These are phyloP conservation scores for Smittia aterrima DNA, from an alignment of 2,888 invertebrate species.

Conservation along the genomic window DNA sequence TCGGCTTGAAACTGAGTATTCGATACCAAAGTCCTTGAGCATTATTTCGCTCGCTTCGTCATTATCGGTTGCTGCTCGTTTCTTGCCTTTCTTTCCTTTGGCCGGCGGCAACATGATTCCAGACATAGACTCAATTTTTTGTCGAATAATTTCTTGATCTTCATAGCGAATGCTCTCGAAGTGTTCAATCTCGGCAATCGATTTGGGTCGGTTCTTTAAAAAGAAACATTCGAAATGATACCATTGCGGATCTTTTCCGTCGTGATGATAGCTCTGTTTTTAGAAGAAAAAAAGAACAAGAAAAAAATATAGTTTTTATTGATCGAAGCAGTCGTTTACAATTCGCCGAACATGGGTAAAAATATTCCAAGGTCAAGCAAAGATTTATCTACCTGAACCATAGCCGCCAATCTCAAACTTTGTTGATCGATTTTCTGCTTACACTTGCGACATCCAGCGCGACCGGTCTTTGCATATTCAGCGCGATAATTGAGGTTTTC, in stretches of 20 bases:
- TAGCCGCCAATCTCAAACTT: slow-evolving; percentile 72
- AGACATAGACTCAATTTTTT: slow-evolving; percentile 61
- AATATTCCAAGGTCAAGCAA: too few relatives aligned
- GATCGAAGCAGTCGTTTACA: too few relatives aligned
- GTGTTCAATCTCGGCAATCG: slow-evolving; percentile 74
- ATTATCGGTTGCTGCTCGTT: slow-evolving; percentile 50
- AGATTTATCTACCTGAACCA: slow-evolving; percentile 74
- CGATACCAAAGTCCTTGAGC: slow-evolving; percentile 69
- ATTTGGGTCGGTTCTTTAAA: slow-evolving; percentile 69
- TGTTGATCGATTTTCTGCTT: slow-evolving; percentile 74
- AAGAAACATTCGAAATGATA: slow-evolving; percentile 86
- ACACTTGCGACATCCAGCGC: slow-evolving; percentile 82
- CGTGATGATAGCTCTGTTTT: slow-evolving; percentile 86
- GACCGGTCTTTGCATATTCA: slow-evolving; percentile 86
- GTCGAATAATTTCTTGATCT: slow-evolving; percentile 78
- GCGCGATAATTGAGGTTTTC: slow-evolving; percentile 71
- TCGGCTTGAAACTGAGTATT: slow-evolving; percentile 82
- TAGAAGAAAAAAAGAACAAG: too few relatives aligned
- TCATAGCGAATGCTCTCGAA: slow-evolving; percentile 75
- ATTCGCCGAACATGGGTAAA: too few relatives aligned
- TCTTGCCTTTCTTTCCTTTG: slow-evolving; percentile 58
- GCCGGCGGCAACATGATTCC: slow-evolving; percentile 49
- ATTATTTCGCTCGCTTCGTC: slow-evolving; percentile 50
- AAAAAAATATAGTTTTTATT: slow-evolving; percentile 45
- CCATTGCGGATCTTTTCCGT: slow-evolving; percentile 86